Evolutionary conservation across 2,113 vertebrate genomes (phyloP).

Genomic region (Progne subis): DNA sequence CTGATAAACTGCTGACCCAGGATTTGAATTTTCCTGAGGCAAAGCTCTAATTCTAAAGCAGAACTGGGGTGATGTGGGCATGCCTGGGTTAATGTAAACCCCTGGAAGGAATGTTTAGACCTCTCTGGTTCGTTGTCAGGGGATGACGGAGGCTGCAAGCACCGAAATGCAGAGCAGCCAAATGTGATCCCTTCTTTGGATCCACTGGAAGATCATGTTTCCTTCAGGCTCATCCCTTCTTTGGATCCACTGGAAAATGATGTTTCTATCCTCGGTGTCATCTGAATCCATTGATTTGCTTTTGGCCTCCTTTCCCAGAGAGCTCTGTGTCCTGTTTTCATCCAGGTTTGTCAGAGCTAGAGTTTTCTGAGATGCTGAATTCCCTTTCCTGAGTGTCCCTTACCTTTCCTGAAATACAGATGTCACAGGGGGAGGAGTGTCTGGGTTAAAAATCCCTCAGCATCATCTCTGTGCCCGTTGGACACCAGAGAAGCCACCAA

Average conservation of each 20-base stretch:
- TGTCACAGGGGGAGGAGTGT: neutral
- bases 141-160: too few relatives aligned
- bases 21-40: too few relatives aligned
- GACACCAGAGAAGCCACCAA: neutral
- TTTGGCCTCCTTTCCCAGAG: neutral
- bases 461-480: rapidly evolving
- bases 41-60: too few relatives aligned
- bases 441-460: neutral
- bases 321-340: neutral
- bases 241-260: neutral
- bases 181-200: too few relatives aligned
- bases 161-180: too few relatives aligned
- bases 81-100: too few relatives aligned
- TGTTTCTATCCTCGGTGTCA: neutral
- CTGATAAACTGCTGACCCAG: too few relatives aligned
- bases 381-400: neutral
- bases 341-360: neutral
- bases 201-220: too few relatives aligned
- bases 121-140: too few relatives aligned
- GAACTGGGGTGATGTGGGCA: too few relatives aligned
- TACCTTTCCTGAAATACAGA: neutral
- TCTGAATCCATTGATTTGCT: neutral
- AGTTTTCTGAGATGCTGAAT: neutral
- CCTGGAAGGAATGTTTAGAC: too few relatives aligned
- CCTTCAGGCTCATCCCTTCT: neutral